Evolutionary conservation across 2,888 invertebrate species (phyloP), one percentile per base, ranked within the genome.

Genomic region (Zhengitettix transpicula): DNA sequence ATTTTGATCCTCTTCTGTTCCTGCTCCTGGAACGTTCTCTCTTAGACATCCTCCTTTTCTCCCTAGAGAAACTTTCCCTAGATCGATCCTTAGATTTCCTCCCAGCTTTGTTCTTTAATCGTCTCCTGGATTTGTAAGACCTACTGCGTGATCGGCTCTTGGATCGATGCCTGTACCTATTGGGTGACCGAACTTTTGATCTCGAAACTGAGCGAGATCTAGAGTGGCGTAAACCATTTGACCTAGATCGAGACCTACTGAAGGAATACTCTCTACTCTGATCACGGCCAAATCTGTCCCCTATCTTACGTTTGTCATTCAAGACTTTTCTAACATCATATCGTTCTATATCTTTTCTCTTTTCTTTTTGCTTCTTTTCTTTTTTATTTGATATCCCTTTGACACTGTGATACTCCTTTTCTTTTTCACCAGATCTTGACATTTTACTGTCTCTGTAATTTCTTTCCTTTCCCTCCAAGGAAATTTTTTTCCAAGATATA

Each of bases 251-350:
- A 10, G 68, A 61, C 57, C 64, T 60, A 16, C 62, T 63, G 7
- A 63, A 53, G 10, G 73, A 72, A 42, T 73, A 71, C 52, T 75
- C 76, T 9, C 74, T 69, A 1, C 78, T 77, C 59, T 84, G 78
- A 72, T 89, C 89, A 11, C 89, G 77, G 0, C 89, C 89, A 73
- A 89, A 89, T 57, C 85, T 81, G 72, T 89, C 89, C 72, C 85
- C 87, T 59, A 80, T 75, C 44, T 78, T 76, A 61, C 80, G 75
- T 55, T 68, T 82, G 63, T 85, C 85, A 9, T 84, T 79, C 10
- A 91, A 84, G 47, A 91, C 75, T 63, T 85, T 83, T 52, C 91
- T 78, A 11, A 91, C 90, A 74, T 90, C 85, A 71, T 92, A 92
- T 5, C 91, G 78, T 67, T 86, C 87, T 57, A 92, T 74, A 68